Evolutionary conservation across 2,888 invertebrate species (phyloP), one percentile per base, ranked within the genome.

Genomic region (Tiliacea citrago): DNA sequence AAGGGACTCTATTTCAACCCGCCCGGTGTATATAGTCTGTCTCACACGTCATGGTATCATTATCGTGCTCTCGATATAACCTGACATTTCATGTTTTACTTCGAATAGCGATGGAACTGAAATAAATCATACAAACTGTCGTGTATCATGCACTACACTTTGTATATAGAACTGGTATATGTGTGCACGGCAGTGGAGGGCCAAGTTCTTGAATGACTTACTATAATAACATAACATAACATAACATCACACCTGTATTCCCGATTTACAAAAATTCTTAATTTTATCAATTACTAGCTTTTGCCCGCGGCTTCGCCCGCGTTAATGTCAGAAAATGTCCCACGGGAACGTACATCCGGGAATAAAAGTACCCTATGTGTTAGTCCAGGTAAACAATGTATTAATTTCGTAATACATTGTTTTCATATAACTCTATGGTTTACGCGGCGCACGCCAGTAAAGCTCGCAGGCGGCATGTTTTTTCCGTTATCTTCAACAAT

Each of bases 111-210:
- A 69, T 70, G 66, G 18, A 58, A 21, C 68, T 67, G 58, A 67
- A 67, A 72, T 84, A 84, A 70, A 84, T 82, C 82, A 81, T 67
- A 76, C 51, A 29, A 75, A 69, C 72, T 81, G 77, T 72, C 76
- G 16, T 51, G 71, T 69, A 66, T 47, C 49, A 65, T 53, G 12
- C 18, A n/a, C 42, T 24, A 45, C 47, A 66, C 47, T 45, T 45
- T 58, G 68, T 66, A 8, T 7, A 21, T n/a, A 71, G 57, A 72
- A 72, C 84, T 75, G 68, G 68, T 68, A 29, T 53, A 24, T 2
- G 5, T 9, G 55, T 21, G 71, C 71, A 51, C 49, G 53, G 68
- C 6, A 84, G 81, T 9, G 57, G 1, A 21, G 0, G 0, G 47
- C 29, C 82, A 81, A 81, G 82, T 57, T 58, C 49, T 2, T 4